Percentiles rank a stretch among this genome's conserved stretches.
Evolutionary conservation across 2,797 vertebrate species (phyloP).

Genomic region (Peromyscus melanophrys): DNA sequence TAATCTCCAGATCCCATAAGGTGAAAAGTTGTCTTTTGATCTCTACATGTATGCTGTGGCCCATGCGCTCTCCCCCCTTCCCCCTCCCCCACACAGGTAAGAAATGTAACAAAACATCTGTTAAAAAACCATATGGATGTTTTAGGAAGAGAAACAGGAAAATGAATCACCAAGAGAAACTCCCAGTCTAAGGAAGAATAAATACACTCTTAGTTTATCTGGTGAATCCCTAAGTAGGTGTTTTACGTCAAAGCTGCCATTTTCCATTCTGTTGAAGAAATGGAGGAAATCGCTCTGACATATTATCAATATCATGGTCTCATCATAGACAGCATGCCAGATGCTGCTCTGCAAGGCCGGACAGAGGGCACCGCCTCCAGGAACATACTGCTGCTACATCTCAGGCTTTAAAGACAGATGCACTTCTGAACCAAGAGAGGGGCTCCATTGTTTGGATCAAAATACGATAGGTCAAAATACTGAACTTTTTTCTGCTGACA

Average conservation of each 20-base stretch:
- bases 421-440: constrained; percentile 7
- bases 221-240: constrained; percentile 75
- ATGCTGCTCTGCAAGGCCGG: constrained; percentile 71
- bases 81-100: not conserved
- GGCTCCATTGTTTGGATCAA: not conserved
- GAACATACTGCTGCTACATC: constrained; percentile 64
- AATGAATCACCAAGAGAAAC: constrained; percentile 7
- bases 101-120: constrained; percentile 33
- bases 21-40: not conserved
- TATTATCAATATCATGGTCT: constrained; percentile 86
- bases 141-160: constrained; percentile 59
- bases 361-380: constrained; percentile 82
- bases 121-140: not conserved
- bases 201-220: not conserved
- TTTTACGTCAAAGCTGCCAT: constrained; percentile 85
- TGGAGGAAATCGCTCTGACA: constrained; percentile 85
- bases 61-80: too few species aligned
- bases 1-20: not conserved
- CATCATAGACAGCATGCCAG: constrained; percentile 75
- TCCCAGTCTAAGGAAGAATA: constrained; percentile 38
- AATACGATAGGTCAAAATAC: not conserved
- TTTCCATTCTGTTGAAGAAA: constrained; percentile 80
- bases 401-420: not conserved
- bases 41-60: not conserved
- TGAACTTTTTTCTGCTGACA: not conserved